Evolutionary conservation across 2,113 vertebrate genomes (phyloP).

Genomic region (Pogonocichla stellata): DNA sequence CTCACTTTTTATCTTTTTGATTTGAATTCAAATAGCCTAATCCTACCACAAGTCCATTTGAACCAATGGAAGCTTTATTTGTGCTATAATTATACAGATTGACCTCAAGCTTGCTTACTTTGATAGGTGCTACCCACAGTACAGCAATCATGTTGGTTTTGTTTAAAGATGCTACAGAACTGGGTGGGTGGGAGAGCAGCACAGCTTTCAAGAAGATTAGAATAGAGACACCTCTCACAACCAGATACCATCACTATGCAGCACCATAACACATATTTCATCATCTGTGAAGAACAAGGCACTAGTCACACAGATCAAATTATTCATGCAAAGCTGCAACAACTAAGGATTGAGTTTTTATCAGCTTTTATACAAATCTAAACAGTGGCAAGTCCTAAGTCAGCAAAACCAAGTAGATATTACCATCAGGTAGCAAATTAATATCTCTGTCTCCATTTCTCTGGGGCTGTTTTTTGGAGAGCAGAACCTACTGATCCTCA

Average conservation of each 20-base stretch:
- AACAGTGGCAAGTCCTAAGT: neutral
- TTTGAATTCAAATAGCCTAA: neutral
- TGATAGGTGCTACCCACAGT: neutral
- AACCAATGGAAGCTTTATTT: neutral
- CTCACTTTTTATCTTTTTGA: neutral
- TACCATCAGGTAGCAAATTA: neutral
- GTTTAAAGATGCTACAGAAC: neutral
- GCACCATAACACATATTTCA: neutral
- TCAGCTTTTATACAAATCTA: neutral
- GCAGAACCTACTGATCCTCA: neutral
- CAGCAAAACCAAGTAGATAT: neutral
- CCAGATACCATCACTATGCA: neutral
- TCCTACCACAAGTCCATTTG: neutral
- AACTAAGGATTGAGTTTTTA: neutral
- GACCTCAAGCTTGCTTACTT: neutral
- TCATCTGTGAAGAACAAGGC: neutral
- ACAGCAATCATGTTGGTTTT: neutral
- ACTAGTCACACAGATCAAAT: neutral
- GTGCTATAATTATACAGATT: neutral
- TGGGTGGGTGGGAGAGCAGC: neutral
- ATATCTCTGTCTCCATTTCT: neutral
- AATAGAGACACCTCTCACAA: neutral
- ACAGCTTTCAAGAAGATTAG: neutral
- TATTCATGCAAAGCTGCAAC: neutral
- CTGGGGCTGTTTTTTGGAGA: neutral